phyloP scores from a whole-genome alignment of 1,140 invertebrate species.

The Ectropis grisescens region DNA sequence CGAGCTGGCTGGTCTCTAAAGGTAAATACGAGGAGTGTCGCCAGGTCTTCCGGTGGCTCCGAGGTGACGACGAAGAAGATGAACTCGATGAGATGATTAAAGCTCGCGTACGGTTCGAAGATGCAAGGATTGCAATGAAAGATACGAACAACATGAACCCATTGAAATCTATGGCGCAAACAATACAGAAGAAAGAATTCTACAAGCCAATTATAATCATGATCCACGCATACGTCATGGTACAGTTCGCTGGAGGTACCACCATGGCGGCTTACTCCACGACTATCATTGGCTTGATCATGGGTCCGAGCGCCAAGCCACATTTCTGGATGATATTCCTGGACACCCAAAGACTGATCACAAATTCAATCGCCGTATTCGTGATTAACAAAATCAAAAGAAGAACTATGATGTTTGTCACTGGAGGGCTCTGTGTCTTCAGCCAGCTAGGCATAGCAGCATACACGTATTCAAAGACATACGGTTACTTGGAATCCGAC shows the following conservation, averaged over 20 bases:
- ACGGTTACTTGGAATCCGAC: conserved; percentile 16
- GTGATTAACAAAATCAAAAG: conserved; percentile 38
- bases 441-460: conserved; percentile 27
- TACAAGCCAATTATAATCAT: conserved; percentile 45
- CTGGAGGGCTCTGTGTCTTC: conserved; percentile 23
- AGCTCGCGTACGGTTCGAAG: conserved; percentile 21
- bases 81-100: conserved; percentile 45
- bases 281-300: conserved; percentile 63
- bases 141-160: conserved; percentile 8
- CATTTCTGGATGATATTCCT: conserved; percentile 75
- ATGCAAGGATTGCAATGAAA: conserved; percentile 9
- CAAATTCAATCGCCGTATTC: conserved; percentile 35
- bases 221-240: conserved; percentile 29
- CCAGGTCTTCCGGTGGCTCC: conserved; percentile 54
- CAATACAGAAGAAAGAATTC: conserved; percentile 35
- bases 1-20: conserved; percentile 73
- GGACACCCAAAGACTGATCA: conserved; percentile 70
- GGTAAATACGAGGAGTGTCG: conserved; percentile 56
- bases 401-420: conserved; percentile 31
- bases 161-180: conserved; percentile 11
- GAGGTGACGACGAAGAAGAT: conserved; percentile 48
- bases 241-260: conserved; percentile 36
- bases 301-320: conserved; percentile 62
- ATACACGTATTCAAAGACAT: conserved; percentile 21
- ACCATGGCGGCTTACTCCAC: conserved; percentile 79